phyloP scores from a whole-genome alignment of 1,140 invertebrate genomes.

The Diabrotica undecimpunctata region DNA sequence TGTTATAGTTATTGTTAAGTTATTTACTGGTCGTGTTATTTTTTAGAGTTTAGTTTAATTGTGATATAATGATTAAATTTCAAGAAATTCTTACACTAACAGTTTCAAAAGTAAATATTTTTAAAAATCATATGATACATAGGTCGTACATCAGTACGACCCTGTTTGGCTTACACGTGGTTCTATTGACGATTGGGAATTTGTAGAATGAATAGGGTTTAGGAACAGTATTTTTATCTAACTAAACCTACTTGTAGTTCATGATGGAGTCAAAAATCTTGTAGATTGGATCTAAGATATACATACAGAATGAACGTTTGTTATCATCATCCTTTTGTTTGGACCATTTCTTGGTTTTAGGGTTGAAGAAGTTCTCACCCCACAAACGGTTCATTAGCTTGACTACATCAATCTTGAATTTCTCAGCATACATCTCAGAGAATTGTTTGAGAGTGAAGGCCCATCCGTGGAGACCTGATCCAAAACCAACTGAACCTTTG shows the following conservation, averaged over 20 bases:
- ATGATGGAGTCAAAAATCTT: conserved; percentile 97
- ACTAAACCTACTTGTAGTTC: conserved; percentile 77
- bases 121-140: too few species aligned
- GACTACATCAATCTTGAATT: conserved; percentile 96
- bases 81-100: too few species aligned
- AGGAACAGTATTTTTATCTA: background rate
- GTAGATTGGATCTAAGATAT: conserved; percentile 98
- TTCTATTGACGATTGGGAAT: too few species aligned
- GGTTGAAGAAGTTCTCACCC: conserved; percentile 99
- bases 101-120: too few species aligned
- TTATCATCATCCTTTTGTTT: conserved; percentile 86
- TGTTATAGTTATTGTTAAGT: too few species aligned
- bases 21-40: too few species aligned
- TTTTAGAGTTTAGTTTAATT: too few species aligned
- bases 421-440: conserved; percentile 97
- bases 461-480: conserved; percentile 98
- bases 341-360: conserved; percentile 96
- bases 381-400: conserved; percentile 96
- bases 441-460: conserved; percentile 99
- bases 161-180: too few species aligned
- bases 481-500: conserved; percentile 98
- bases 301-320: conserved; percentile 97
- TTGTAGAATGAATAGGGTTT: too few species aligned
- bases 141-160: too few species aligned
- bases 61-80: too few species aligned